Conservation (phyloP, 2,888 invertebrate genomes). For the Aethes cnicana region DNA sequence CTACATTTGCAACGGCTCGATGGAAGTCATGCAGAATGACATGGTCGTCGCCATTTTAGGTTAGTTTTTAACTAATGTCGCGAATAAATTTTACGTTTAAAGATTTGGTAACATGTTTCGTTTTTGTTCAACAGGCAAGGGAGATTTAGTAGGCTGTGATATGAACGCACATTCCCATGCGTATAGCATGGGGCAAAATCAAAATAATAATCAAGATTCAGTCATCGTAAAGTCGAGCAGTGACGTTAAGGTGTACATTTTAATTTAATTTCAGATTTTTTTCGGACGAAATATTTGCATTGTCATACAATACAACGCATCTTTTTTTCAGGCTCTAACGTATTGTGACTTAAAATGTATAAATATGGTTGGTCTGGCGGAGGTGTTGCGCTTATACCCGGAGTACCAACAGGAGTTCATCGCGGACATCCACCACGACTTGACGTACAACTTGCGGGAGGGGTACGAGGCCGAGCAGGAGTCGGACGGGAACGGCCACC, state of each 20-base stretch:
- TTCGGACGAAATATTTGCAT: neutral
- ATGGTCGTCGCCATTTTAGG: slow-evolving; percentile 99
- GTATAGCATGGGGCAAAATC: slow-evolving; percentile 83
- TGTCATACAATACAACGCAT: neutral
- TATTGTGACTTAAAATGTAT: slow-evolving; percentile 98
- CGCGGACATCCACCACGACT: slow-evolving; percentile 96
- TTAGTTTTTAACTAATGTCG: slow-evolving; percentile 69
- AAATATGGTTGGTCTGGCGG: slow-evolving; percentile 93
- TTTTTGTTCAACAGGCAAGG: slow-evolving; percentile 87
- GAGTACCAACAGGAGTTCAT: slow-evolving; percentile 97
- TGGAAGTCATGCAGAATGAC: slow-evolving; percentile 97
- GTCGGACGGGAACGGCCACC: slow-evolving; percentile 89
- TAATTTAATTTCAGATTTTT: neutral
- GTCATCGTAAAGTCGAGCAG: slow-evolving; percentile 95
- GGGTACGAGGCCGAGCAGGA: slow-evolving; percentile 94
- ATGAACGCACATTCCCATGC: slow-evolving; percentile 91
- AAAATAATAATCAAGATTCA: slow-evolving; percentile 84
- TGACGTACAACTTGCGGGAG: slow-evolving; percentile 96
- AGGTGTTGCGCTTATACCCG: slow-evolving; percentile 94
- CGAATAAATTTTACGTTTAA: neutral
- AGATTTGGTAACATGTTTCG: neutral
- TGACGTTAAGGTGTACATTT: slow-evolving; percentile 87
- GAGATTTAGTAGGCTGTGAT: slow-evolving; percentile 96
- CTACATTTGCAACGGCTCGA: slow-evolving; percentile 97
- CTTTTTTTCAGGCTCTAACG: slow-evolving; percentile 87